Evolutionary conservation across 2,888 invertebrate species (phyloP), one percentile per base, ranked within the genome.

Genomic region (Trichopoda pennipes): DNA sequence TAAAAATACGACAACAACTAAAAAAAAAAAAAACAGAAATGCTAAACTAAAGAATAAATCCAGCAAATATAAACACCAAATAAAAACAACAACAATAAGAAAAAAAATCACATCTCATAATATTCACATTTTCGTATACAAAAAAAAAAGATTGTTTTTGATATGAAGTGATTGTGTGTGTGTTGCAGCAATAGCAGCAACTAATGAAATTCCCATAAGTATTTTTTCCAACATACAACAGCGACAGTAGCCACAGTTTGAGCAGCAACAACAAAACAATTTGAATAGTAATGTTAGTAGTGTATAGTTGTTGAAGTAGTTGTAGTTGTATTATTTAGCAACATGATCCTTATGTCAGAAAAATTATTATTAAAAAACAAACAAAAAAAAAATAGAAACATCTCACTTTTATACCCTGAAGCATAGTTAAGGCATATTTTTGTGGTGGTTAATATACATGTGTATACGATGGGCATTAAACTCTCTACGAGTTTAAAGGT

Each of bases 191-290:
- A 35, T 14, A 49, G 35, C 28, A 44, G 49, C 63, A 80, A 60
- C 56, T 73, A 73, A 76, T 73, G 63, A 58, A 81, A 81, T 81
- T 81, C 81, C 73, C 81, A 58, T 51, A 81, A 81, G 76, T 73
- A 63, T 75, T 73, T 70, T 73, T 69, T 69, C 61, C 61, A 51
- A 56, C 55, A 64, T 12, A 64, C 66, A 51, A n/a, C 17, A 28
- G 35, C 19, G 56, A 38, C 14, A 72, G 49, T 38, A 44, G 51
- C 44, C 17, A 32, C 10, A 44, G 32, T 60, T 17, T 47, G n/a
- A 49, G 35, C 14, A 72, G 28, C 28, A 47, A n/a, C 12, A 74
- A 1, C n/a, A 55, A 19, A 61, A 51, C 16, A 16, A 23, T 44
- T 1, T 7, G 7, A 28, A 28, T 28, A 28, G 7, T 16, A 16